Percentiles rank a stretch among this genome's conserved stretches.
These are phyloP conservation scores for Macquaria australasica DNA, from an alignment of 2,113 vertebrate species.

Conservation along the genomic window DNA sequence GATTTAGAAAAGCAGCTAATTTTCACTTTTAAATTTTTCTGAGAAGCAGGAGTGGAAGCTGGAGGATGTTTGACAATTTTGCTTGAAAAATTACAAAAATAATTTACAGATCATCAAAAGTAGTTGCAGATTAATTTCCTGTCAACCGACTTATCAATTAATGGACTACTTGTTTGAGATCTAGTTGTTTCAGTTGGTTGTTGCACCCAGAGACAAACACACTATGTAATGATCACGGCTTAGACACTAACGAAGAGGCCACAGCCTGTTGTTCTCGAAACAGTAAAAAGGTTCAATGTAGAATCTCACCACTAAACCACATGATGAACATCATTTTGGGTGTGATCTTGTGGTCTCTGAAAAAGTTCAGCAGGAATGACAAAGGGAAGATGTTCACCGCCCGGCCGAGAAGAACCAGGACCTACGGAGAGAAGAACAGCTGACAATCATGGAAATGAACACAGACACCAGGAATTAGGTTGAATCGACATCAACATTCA, in stretches of 20 bases:
- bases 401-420: slow-evolving; percentile 94
- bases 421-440: slow-evolving; percentile 76
- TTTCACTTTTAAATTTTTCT: background rate
- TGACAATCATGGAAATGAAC: background rate
- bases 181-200: too few species aligned
- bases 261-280: background rate
- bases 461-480: background rate
- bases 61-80: background rate
- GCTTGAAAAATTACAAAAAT: background rate
- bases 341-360: slow-evolving; percentile 98
- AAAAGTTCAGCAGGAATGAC: slow-evolving; percentile 97
- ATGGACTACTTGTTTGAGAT: background rate
- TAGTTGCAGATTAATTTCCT: background rate
- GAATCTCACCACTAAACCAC: slow-evolving; percentile 98
- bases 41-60: background rate
- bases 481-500: background rate
- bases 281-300: background rate
- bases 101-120: background rate
- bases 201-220: background rate
- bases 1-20: too few species aligned
- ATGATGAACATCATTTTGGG: slow-evolving; percentile 99
- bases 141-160: fast-evolving
- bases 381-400: slow-evolving; percentile 98
- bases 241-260: background rate
- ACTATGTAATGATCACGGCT: background rate